These are phyloP conservation scores for Anhinga anhinga DNA, from an alignment of 2,113 vertebrate genomes.

Conservation along the genomic window DNA sequence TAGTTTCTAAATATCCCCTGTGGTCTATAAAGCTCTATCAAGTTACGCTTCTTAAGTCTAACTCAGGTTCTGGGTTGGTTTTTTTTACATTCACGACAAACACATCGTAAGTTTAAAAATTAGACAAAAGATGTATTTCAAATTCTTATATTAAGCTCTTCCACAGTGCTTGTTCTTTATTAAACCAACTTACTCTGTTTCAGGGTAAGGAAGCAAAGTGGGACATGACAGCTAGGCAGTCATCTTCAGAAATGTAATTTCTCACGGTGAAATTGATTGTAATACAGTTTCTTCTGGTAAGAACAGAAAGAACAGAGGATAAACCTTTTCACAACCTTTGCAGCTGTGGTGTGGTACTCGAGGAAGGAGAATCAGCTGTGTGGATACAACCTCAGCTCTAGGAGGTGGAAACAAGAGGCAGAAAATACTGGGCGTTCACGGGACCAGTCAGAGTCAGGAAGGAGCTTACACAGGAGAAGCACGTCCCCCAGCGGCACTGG, in stretches of 20 bases:
- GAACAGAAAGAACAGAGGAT: not conserved
- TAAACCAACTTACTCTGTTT: not conserved
- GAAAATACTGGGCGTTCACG: not conserved
- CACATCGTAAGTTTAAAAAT: not conserved
- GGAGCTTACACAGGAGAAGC: not conserved
- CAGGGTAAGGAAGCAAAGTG: not conserved
- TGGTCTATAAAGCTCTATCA: not conserved
- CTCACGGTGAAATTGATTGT: not conserved
- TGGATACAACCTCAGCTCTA: not conserved
- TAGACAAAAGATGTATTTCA: not conserved
- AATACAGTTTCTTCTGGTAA: not conserved
- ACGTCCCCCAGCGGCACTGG: not conserved
- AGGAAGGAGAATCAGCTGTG: not conserved
- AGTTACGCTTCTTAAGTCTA: not conserved
- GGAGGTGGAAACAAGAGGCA: not conserved
- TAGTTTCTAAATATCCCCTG: not conserved
- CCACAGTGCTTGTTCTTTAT: not conserved
- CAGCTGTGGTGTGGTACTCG: accelerated
- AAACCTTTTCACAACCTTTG: not conserved
- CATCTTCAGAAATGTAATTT: not conserved
- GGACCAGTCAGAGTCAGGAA: not conserved
- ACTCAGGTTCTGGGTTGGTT: not conserved
- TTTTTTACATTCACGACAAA: not conserved
- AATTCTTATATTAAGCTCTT: not conserved
- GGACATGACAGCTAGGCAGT: not conserved